These are phyloP conservation scores for Glaucomys volans DNA, from an alignment of 2,113 vertebrate species.

Conservation along the genomic window DNA sequence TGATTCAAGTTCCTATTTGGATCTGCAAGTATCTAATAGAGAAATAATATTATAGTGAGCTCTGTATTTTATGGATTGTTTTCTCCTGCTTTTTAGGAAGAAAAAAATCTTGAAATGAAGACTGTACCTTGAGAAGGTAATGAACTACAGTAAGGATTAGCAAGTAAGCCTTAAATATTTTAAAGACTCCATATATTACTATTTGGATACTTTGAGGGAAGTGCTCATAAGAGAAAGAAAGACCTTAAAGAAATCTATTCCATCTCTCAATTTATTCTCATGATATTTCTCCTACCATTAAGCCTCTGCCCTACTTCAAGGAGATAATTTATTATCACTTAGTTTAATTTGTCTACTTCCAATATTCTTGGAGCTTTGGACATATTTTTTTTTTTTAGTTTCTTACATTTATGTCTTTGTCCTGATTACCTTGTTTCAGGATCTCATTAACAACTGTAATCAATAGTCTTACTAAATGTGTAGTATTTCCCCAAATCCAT, in stretches of 20 bases:
- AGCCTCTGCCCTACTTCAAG: background rate
- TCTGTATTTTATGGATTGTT: background rate
- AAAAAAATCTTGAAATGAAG: background rate
- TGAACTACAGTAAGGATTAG: background rate
- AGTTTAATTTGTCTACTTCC: constrained; percentile 22
- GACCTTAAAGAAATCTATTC: background rate
- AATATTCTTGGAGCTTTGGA: background rate
- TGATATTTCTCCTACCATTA: background rate
- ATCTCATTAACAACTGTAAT: constrained; percentile 4
- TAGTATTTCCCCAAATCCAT: background rate
- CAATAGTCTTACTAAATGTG: constrained; percentile 17
- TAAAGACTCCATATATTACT: background rate
- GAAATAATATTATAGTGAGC: background rate
- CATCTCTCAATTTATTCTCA: background rate
- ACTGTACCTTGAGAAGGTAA: background rate
- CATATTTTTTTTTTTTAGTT: constrained; percentile 31
- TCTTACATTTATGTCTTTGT: constrained; percentile 14
- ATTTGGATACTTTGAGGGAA: background rate
- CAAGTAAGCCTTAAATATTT: background rate
- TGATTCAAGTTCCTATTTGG: background rate
- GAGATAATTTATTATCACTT: background rate
- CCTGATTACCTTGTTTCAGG: background rate
- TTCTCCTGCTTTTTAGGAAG: background rate
- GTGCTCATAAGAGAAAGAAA: background rate
- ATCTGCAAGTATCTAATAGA: background rate